Evolutionary conservation across 1,140 invertebrate genomes (phyloP).

Genomic region (Lanistes nyassanus): DNA sequence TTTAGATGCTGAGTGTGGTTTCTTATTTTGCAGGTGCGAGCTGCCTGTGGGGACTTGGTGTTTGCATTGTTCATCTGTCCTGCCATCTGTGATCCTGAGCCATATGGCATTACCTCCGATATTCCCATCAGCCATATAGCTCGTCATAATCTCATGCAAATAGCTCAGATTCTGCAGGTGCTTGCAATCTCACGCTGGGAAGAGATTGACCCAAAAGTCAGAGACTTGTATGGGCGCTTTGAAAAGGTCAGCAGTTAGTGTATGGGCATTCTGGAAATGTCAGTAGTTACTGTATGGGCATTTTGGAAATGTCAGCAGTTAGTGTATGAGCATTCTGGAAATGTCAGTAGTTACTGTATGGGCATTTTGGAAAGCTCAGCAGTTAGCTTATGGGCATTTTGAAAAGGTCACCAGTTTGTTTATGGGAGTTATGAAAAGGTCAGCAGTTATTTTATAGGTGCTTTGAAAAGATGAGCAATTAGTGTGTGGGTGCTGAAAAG

Average conservation of each 20-base stretch:
- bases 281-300: no score
- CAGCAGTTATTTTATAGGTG: no score
- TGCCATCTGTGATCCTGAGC: conserved; percentile 95
- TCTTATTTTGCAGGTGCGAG: conserved; percentile 63
- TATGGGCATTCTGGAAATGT: no score
- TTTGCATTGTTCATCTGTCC: conserved; percentile 96
- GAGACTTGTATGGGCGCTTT: conserved; percentile 81
- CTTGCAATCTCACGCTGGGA: conserved; percentile 87
- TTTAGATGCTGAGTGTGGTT: neutral
- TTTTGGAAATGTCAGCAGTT: no score
- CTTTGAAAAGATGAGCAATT: no score
- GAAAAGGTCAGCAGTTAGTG: conserved; percentile 73
- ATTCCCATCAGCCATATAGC: conserved; percentile 91
- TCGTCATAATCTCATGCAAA: conserved; percentile 91
- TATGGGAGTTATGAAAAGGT: no score
- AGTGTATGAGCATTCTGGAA: no score
- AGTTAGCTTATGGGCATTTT: conserved; percentile 81
- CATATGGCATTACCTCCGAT: conserved; percentile 90
- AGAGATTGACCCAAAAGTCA: conserved; percentile 77
- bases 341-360: no score
- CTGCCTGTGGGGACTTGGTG: conserved; percentile 89
- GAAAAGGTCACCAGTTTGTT: no score
- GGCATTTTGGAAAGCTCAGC: no score
- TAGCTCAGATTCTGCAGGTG: conserved; percentile 88
- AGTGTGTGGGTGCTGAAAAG: no score